Conservation (phyloP, 2,797 vertebrate species). For the Aldrovandia affinis region DNA sequence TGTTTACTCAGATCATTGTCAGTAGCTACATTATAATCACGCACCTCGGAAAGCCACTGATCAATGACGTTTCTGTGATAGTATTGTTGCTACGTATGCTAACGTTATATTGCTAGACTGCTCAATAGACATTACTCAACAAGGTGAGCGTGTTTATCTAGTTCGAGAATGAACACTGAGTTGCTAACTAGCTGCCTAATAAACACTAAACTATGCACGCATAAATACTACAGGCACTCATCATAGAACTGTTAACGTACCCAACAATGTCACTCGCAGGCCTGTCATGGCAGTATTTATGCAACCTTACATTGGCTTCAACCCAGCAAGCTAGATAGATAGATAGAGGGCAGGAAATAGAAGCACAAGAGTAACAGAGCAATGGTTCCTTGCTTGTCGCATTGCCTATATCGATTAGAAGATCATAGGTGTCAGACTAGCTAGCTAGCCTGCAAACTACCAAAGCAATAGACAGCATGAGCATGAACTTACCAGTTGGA, state of each 20-base stretch:
- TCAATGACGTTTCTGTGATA: neutral
- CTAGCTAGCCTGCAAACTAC: neutral
- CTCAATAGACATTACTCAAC: too few species aligned
- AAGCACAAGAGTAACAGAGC: neutral
- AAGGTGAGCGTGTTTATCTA: neutral
- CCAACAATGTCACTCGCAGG: constrained; percentile 48
- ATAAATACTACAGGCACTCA: neutral
- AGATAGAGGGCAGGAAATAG: neutral
- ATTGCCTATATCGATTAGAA: neutral
- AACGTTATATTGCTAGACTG: neutral
- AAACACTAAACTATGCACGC: neutral
- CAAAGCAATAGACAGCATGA: neutral
- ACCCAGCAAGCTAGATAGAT: neutral
- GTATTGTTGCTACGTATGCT: neutral
- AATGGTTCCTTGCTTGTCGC: too few species aligned
- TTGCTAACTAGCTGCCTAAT: neutral
- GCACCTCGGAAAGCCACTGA: neutral
- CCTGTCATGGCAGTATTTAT: constrained; percentile 24
- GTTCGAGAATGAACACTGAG: neutral
- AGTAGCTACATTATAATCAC: too few species aligned
- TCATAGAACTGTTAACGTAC: constrained; percentile 16
- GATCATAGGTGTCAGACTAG: neutral
- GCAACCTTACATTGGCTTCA: neutral
- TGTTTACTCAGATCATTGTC: neutral
- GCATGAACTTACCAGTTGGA: constrained; percentile 50